phyloP scores from a whole-genome alignment of 64 coral and sea anemone species.

The Actinia equina region DNA sequence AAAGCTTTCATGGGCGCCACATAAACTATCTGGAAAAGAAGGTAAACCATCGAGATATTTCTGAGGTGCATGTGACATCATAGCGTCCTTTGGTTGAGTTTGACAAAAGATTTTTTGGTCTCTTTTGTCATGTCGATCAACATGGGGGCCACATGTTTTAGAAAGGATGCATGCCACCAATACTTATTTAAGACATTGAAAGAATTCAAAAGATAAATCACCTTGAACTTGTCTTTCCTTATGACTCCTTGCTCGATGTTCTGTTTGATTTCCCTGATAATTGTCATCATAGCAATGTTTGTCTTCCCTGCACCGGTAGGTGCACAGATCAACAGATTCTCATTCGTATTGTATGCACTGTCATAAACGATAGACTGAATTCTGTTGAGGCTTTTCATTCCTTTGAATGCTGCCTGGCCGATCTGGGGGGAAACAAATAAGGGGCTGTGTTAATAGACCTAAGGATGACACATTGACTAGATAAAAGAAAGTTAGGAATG shows the following conservation, averaged over 20 bases:
- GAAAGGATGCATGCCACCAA: too few relatives aligned
- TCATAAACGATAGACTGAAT: slow-evolving; percentile 98
- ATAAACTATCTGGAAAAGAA: slow-evolving; percentile 68
- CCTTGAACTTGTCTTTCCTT: slow-evolving; percentile 98
- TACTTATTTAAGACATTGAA: not conserved
- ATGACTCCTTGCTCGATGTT: slow-evolving; percentile 93
- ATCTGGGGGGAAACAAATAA: slow-evolving; percentile 37
- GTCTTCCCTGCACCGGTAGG: slow-evolving; percentile 98
- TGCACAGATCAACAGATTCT: slow-evolving; percentile 91
- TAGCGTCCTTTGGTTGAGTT: too few relatives aligned
- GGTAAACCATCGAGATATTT: not conserved
- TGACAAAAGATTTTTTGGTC: too few relatives aligned
- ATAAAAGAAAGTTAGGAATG: not conserved
- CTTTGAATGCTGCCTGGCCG: slow-evolving; percentile 80
- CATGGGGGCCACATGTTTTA: too few relatives aligned
- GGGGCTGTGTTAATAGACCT: too few relatives aligned
- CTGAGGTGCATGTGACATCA: too few relatives aligned
- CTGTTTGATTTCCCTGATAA: slow-evolving; percentile 85
- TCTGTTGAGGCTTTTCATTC: slow-evolving; percentile 81
- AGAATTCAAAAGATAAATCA: not conserved
- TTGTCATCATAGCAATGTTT: slow-evolving; percentile 94
- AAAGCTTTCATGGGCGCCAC: slow-evolving; percentile 99
- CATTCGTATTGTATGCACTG: slow-evolving; percentile 88
- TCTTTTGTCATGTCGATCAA: too few relatives aligned
- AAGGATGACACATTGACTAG: not conserved